Base-by-base conservation (phyloP, 2,797 vertebrate species). In the Gadopsis marmoratus region DNA sequence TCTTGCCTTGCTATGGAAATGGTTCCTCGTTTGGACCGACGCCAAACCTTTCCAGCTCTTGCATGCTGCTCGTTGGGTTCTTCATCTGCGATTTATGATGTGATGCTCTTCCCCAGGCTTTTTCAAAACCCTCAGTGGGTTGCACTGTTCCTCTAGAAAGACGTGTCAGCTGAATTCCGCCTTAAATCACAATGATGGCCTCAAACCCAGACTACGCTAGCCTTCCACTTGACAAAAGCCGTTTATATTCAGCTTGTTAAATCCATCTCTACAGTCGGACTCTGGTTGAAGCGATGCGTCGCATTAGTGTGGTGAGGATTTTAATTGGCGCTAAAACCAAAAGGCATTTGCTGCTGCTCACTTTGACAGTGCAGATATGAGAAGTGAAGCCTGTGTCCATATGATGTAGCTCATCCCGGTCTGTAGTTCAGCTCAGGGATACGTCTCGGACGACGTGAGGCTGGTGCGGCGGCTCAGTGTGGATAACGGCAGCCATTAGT, bases 291-390 rank as follows among this genome's bases (percentile, higher is more conserved):
- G 67, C 12, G 39, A 83, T 86, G 19, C 64, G 35, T 92, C 82
- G 81, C 76, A 81, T 92, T 88, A 91, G 76, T n/a, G 29, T 56
- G 31, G 60, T 54, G 17, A 51, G 17, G 78, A 51, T 82, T 76
- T 86, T 78, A 90, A 90, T 93, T 90, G 91, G 85, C 8, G 55
- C 83, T 74, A 89, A 89, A 91, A 89, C 86, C 88, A 79, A 84
- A 79, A 85, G 74, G 68, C 84, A 74, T 79, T 86, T 82, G 63
- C 55, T 75, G 84, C 84, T 74, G 86, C 90, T 93, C 88, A 79
- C 53, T 90, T 80, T 88, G 86, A 92, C 85, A 75, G 71, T 0
- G 19, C 66, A 19, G 56, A 81, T 71, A 92, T 88, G 79, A 81
- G 50, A 90, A 84, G 84, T 76, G 91, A 92, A 90, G 88, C 56